Conservation (phyloP, 1,140 invertebrate genomes). For the Zelostemma sp. region DNA sequence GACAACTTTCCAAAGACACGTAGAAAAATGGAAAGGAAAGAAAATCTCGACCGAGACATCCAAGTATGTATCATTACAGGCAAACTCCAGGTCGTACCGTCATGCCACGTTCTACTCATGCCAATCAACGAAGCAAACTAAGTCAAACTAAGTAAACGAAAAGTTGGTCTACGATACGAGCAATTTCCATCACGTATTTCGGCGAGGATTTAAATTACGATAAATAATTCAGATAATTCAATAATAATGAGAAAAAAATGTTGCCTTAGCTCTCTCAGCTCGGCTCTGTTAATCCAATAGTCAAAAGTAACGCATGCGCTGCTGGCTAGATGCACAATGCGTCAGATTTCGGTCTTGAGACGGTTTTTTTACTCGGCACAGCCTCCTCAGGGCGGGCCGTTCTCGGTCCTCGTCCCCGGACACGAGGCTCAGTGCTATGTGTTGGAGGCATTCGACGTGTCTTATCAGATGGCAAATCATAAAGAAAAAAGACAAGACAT, state of each 20-base stretch:
- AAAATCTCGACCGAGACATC: too few relatives aligned
- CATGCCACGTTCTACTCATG: constrained; percentile 25
- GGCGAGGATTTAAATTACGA: constrained; percentile 17
- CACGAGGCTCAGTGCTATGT: constrained; percentile 74
- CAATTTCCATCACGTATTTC: constrained; percentile 18
- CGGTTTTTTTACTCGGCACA: constrained; percentile 54
- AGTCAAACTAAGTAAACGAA: constrained; percentile 4
- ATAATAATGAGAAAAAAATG: constrained; percentile 18
- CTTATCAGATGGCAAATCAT: constrained; percentile 46
- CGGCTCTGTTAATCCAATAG: constrained; percentile 27
- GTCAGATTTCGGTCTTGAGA: constrained; percentile 68
- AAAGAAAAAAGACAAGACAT: constrained; percentile 39
- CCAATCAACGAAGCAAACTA: not conserved
- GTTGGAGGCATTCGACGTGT: constrained; percentile 64
- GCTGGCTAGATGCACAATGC: constrained; percentile 72
- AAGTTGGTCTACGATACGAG: constrained; percentile 14
- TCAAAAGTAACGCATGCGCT: constrained; percentile 65
- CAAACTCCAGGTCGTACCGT: not conserved
- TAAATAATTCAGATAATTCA: constrained; percentile 18
- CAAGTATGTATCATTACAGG: too few relatives aligned
- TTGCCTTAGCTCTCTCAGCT: constrained; percentile 18
- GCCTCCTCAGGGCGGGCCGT: constrained; percentile 70
- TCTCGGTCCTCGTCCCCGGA: constrained; percentile 72
- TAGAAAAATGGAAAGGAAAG: too few relatives aligned
- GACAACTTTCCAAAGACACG: too few relatives aligned